Evolutionary conservation across 2,888 invertebrate species (phyloP), one percentile per base, ranked within the genome.

Genomic region (Bruchidius siliquastri): DNA sequence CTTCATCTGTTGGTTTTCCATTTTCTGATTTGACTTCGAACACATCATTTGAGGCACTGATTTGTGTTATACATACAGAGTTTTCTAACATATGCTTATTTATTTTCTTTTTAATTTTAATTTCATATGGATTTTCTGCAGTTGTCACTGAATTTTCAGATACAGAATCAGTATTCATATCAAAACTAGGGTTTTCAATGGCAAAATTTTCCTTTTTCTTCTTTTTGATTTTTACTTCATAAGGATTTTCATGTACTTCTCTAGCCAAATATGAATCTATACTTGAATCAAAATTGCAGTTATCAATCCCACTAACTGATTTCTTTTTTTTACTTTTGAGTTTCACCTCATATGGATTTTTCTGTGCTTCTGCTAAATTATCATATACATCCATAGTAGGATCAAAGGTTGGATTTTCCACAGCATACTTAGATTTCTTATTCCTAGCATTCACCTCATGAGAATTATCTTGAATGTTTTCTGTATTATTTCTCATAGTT

Each of bases 21-120:
- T 20, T 68, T 20, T 21, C 68, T 13, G 13, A 68, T 20, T 68
- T 2, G 13, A 68, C 21, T 13, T 13, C 68, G n/a, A n/a, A n/a
- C n/a, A n/a, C n/a, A n/a, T n/a, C n/a, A n/a, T n/a, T n/a, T n/a
- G n/a, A n/a, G n/a, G n/a, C n/a, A n/a, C n/a, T n/a, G n/a, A n/a
- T n/a, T n/a, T n/a, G n/a, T n/a, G n/a, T n/a, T n/a, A n/a, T n/a
- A n/a, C n/a, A n/a, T n/a, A n/a, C n/a, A n/a, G 26, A 26, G 26
- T 26, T 26, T 26, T 26, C 26, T 26, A 8, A 26, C 26, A 8
- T 26, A 4, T 26, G 26, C 26, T 26, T 26, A 26, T 73, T 74
- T 49, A 76, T 75, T 71, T 72, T 74, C 70, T 75, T 77, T 72
- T 76, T 78, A 22, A 66, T 71, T 72, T 72, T 75, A 20, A 77